Conservation (phyloP, 2,797 vertebrate species). For the Anguilla anguilla region DNA sequence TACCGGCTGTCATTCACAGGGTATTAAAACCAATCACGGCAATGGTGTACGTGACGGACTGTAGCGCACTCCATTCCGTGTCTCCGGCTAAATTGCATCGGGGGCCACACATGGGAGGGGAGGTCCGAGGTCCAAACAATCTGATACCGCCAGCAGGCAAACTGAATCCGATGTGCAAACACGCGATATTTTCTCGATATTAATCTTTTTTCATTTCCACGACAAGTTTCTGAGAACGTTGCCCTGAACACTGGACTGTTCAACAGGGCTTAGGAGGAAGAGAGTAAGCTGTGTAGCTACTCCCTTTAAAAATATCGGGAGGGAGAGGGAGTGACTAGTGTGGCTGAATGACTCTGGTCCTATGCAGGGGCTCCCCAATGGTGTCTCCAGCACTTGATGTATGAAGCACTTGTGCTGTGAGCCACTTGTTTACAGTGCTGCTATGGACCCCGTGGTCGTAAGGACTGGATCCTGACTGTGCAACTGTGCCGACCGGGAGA, state of each 20-base stretch:
- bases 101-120: neutral
- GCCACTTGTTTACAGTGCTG: neutral
- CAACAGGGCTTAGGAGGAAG: neutral
- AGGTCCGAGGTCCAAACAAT: neutral
- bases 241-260: neutral
- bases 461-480: neutral
- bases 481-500: neutral
- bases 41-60: neutral
- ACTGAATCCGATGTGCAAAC: neutral
- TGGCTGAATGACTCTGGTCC: neutral
- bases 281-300: neutral
- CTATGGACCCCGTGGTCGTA: neutral
- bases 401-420: neutral
- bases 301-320: neutral
- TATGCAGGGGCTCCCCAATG: neutral
- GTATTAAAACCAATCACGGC: constrained; percentile 18
- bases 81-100: neutral
- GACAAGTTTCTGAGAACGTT: neutral
- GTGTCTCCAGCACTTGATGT: neutral
- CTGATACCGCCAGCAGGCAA: neutral
- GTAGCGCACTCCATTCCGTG: neutral
- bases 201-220: neutral
- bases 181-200: neutral
- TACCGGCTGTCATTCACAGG: constrained; percentile 11
- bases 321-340: neutral